These are phyloP conservation scores for Prosopocoilus inquinatus DNA, from an alignment of 2,888 invertebrate species.

Conservation along the genomic window DNA sequence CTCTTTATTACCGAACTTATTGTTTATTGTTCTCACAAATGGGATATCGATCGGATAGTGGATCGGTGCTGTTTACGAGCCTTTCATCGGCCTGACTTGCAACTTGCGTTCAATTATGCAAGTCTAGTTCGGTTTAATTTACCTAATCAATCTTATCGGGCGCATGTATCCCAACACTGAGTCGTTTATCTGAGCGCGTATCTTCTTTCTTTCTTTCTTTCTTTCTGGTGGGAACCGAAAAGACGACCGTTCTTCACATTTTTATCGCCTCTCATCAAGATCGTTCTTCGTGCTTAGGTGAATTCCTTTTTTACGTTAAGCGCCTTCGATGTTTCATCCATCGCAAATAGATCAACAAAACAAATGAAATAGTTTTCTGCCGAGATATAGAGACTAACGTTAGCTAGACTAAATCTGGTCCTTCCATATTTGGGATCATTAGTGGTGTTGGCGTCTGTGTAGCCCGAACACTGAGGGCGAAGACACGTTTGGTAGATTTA, in stretches of 20 bases:
- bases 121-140: conserved; percentile 36
- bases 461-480: conserved; percentile 19
- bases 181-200: conserved; percentile 28
- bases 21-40: conserved; percentile 42
- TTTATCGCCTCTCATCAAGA: too few relatives aligned
- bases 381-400: neutral
- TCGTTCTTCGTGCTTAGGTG: too few relatives aligned
- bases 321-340: too few relatives aligned
- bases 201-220: conserved; percentile 3
- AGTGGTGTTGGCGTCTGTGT: conserved; percentile 17
- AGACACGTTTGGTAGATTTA: conserved; percentile 29
- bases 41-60: conserved; percentile 8
- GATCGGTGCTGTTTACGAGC: neutral
- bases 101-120: conserved; percentile 25
- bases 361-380: neutral
- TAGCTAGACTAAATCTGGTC: neutral
- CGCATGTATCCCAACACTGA: conserved; percentile 37
- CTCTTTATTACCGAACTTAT: conserved; percentile 40
- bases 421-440: conserved; percentile 18
- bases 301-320: neutral
- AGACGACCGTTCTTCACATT: too few relatives aligned
- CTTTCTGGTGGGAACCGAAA: conserved; percentile 1
- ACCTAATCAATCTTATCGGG: conserved; percentile 42
- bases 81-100: conserved; percentile 28
- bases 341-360: neutral